phyloP scores from a whole-genome alignment of 2,113 vertebrate genomes.

The Platichthys stellatus region DNA sequence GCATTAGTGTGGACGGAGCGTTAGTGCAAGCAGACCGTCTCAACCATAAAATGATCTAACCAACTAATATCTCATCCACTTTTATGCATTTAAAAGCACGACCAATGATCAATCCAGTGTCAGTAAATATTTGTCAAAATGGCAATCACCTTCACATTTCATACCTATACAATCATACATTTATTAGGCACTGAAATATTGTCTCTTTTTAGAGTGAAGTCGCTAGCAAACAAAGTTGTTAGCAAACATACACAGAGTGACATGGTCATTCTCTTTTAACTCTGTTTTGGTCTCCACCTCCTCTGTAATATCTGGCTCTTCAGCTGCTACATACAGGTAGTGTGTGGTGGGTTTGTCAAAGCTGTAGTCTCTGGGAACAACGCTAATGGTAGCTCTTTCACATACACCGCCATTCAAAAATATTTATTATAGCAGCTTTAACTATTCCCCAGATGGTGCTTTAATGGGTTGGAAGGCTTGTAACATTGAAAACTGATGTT shows the following conservation, averaged over 20 bases:
- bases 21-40: too few species aligned
- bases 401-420: not conserved
- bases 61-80: too few species aligned
- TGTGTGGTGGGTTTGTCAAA: not conserved
- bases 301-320: not conserved
- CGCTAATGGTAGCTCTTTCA: not conserved
- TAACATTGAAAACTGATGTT: not conserved
- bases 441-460: slow-evolving; percentile 22
- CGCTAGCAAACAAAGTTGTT: too few species aligned
- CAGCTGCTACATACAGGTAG: not conserved
- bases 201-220: too few species aligned
- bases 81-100: too few species aligned
- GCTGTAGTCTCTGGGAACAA: not conserved
- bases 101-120: too few species aligned
- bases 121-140: too few species aligned
- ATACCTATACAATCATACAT: too few species aligned
- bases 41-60: too few species aligned
- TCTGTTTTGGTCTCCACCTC: not conserved
- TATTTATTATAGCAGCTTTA: slow-evolving; percentile 9
- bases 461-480: not conserved
- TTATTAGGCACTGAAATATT: too few species aligned
- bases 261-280: not conserved
- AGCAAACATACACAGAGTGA: not conserved
- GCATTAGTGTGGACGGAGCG: too few species aligned
- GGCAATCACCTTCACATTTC: too few species aligned